These are phyloP conservation scores for Melanotaenia trifasciata DNA, from an alignment of 2,797 vertebrate species.

Conservation along the genomic window DNA sequence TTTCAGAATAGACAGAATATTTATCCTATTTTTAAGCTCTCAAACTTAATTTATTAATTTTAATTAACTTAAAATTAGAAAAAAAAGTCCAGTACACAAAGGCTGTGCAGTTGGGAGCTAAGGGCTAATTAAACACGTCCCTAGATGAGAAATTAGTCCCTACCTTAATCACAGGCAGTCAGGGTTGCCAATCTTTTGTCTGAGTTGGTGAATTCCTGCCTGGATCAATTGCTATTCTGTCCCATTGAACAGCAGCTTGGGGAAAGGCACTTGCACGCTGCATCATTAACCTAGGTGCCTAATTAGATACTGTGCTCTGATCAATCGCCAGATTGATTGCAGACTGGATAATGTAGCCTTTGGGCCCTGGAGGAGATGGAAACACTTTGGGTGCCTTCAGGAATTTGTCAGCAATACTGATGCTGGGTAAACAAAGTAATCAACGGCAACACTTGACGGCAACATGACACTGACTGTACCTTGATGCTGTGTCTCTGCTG, in stretches of 20 bases:
- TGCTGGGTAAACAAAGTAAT: constrained; percentile 82
- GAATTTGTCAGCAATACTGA: constrained; percentile 74
- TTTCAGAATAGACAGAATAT: constrained; percentile 35
- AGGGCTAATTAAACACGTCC: constrained; percentile 78
- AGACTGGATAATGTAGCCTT: constrained; percentile 72
- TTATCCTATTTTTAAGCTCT: constrained; percentile 31
- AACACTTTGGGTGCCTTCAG: constrained; percentile 74
- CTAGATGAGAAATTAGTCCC: constrained; percentile 77
- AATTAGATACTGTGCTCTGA: constrained; percentile 81
- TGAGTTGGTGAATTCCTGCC: constrained; percentile 71
- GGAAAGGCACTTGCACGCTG: constrained; percentile 60
- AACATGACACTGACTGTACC: constrained; percentile 55
- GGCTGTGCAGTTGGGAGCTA: constrained; percentile 64
- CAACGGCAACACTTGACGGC: constrained; percentile 66
- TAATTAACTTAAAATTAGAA: background rate
- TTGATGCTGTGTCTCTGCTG: constrained; percentile 28
- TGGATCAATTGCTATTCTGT: constrained; percentile 77
- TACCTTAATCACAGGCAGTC: constrained; percentile 78
- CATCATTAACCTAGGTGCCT: constrained; percentile 79
- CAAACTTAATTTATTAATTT: no score
- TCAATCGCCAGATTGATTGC: constrained; percentile 83
- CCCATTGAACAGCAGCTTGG: constrained; percentile 68
- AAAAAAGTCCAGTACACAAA: constrained; percentile 39
- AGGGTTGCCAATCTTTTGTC: constrained; percentile 79
- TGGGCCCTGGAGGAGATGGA: constrained; percentile 59